Evolutionary conservation across 2,797 vertebrate species (phyloP).

Genomic region (Apogon hyalosoma): DNA sequence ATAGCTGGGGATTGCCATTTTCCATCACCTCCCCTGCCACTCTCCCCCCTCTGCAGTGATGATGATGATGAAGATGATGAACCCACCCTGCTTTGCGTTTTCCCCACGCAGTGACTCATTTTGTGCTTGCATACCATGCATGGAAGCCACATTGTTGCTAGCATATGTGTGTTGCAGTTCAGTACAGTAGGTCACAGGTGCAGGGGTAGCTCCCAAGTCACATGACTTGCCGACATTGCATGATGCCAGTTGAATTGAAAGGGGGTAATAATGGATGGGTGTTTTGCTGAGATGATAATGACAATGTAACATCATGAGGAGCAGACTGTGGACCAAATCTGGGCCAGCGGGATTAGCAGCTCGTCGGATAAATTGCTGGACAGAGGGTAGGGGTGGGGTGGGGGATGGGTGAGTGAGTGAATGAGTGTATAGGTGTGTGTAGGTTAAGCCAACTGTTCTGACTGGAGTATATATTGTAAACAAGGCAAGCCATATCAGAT

Average conservation of each 20-base stretch:
- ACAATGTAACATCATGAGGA: constrained; percentile 68
- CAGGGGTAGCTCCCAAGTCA: constrained; percentile 42
- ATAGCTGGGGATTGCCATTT: constrained; percentile 12
- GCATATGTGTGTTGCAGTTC: constrained; percentile 10
- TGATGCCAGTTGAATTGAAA: constrained; percentile 35
- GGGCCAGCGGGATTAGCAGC: constrained; percentile 83
- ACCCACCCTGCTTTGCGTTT: constrained; percentile 39
- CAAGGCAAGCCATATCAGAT: background rate
- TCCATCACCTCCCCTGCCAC: constrained; percentile 1
- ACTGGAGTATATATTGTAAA: constrained; percentile 56
- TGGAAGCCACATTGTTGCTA: constrained; percentile 28
- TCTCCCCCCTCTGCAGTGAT: constrained; percentile 45
- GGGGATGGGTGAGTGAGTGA: constrained; percentile 9
- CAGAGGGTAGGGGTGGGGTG: too few species aligned
- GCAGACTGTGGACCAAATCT: constrained; percentile 79
- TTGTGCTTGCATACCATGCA: constrained; percentile 1
- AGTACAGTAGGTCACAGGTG: constrained; percentile 72
- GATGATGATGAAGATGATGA: constrained; percentile 44
- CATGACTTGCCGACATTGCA: constrained; percentile 52
- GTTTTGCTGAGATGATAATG: constrained; percentile 46
- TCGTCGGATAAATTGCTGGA: constrained; percentile 75
- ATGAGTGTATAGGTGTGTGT: constrained; percentile 37
- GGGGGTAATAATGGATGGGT: background rate
- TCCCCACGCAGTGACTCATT: constrained; percentile 60
- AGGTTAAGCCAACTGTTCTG: constrained; percentile 49